These are phyloP conservation scores for Nettapus auritus DNA, from an alignment of 2,113 vertebrate genomes.

Conservation along the genomic window DNA sequence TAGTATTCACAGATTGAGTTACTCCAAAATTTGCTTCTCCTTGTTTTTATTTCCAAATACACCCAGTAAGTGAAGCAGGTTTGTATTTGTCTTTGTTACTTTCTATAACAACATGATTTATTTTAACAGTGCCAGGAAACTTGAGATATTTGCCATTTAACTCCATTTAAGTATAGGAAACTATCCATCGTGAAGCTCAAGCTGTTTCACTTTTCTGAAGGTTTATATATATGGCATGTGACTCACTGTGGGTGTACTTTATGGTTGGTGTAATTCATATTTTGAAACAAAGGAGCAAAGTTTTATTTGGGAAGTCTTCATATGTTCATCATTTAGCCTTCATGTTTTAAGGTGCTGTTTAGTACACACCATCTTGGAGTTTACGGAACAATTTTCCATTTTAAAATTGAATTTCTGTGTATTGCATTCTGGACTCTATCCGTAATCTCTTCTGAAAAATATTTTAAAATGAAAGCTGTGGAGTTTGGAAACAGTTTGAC, in stretches of 20 bases:
- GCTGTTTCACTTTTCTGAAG: conserved; percentile 2
- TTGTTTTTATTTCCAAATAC: neutral
- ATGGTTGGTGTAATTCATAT: neutral
- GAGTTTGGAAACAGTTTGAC: neutral
- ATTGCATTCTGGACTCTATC: neutral
- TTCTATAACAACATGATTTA: neutral
- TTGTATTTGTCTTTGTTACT: neutral
- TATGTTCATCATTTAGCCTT: neutral
- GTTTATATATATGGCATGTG: neutral
- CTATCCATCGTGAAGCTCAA: neutral
- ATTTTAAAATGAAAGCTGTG: neutral
- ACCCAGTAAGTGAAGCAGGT: neutral
- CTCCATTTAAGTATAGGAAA: neutral
- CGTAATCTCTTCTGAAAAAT: neutral
- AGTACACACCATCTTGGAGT: neutral
- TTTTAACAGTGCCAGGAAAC: neutral
- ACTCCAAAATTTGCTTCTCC: neutral
- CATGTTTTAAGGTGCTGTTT: neutral
- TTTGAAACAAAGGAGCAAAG: neutral
- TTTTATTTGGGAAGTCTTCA: neutral
- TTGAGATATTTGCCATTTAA: neutral
- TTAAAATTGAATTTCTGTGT: neutral
- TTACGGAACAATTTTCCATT: neutral
- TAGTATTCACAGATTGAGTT: neutral
- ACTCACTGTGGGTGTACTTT: neutral